A percentile compares a stretch with the other conserved stretches of the same genome.
phyloP scores from a whole-genome alignment of 2,797 vertebrate species.

The Parauchenoglanis ngamensis region DNA sequence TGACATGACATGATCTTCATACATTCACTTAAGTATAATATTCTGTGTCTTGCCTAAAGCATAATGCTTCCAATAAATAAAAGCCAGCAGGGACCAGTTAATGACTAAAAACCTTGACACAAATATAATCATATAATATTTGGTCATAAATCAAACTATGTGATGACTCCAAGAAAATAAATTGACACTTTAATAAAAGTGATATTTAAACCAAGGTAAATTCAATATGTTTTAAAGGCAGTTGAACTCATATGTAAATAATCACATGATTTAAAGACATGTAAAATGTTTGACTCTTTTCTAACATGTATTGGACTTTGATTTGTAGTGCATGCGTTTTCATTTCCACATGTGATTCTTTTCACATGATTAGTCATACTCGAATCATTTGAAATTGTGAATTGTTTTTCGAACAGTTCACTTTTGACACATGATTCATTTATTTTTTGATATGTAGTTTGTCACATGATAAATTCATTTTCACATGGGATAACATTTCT shows the following conservation, averaged over 20 bases:
- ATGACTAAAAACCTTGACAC: background rate
- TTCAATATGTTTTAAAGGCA: background rate
- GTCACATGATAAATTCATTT: background rate
- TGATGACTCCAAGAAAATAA: background rate
- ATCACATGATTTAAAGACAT: too few relatives aligned
- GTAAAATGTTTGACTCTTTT: background rate
- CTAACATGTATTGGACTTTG: background rate
- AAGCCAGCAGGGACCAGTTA: background rate
- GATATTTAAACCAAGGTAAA: background rate
- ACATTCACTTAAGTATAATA: background rate
- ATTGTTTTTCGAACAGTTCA: background rate
- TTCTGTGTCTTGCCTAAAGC: background rate
- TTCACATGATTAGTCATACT: background rate
- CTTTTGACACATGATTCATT: background rate
- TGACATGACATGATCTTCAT: background rate
- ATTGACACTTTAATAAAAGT: background rate
- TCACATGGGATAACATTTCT: background rate
- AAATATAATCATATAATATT: slow-evolving; percentile 9
- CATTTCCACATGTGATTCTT: background rate
- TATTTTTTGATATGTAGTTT: background rate
- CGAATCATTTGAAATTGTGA: background rate
- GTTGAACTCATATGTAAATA: background rate
- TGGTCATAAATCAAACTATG: background rate
- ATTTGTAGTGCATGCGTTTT: background rate
- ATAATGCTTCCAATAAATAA: background rate